Evolutionary conservation across 1,140 invertebrate genomes (phyloP), one percentile per base, ranked within the genome.

Genomic region (Epicauta chinensis): DNA sequence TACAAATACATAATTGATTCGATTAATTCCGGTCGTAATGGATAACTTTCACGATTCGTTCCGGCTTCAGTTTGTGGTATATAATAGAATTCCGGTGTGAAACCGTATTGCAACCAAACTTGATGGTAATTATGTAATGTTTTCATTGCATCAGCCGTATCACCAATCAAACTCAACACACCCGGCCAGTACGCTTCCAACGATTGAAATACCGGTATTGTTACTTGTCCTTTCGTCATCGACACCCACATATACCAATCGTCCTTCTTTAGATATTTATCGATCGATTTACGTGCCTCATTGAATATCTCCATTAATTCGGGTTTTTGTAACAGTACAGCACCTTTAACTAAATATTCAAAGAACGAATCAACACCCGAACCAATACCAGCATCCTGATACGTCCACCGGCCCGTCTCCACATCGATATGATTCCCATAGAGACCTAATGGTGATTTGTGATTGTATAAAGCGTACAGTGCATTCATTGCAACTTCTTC

Each of bases 161-260:
- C 91, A 6, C 93, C 91, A 72, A 83, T 84, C 55, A 96, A 76
- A 67, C 93, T 94, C 29, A 99, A 75, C 23, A 99, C 78, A 2
- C 97, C 96, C 1, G 97, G 97, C 94, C 95, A 99, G 69, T 93
- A 99, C 0, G 96, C 90, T 76, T 99, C 97, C 7, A 99, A 75
- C 0, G 93, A 98, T 69, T 99, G 97, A 70, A 99, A 99, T 2
- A 99, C 87, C 0, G 97, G 94, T 54, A 98, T 74, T 2, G 95
- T 97, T 2, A 98, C 87, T 65, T 92, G 86, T 0, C 94, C 97
- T 68, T 93, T 92, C 9, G 83, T 81, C 93, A 97, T 97, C 14
- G 91, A 89, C 1, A 92, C 94, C 95, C 93, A 98, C 56, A 97
- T 80, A 66, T 96, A 95, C 91, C 89, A 94, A 69, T 98, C 95